These are phyloP conservation scores for Eulimnadia texana DNA, from an alignment of 1,140 invertebrate genomes.

Conservation along the genomic window DNA sequence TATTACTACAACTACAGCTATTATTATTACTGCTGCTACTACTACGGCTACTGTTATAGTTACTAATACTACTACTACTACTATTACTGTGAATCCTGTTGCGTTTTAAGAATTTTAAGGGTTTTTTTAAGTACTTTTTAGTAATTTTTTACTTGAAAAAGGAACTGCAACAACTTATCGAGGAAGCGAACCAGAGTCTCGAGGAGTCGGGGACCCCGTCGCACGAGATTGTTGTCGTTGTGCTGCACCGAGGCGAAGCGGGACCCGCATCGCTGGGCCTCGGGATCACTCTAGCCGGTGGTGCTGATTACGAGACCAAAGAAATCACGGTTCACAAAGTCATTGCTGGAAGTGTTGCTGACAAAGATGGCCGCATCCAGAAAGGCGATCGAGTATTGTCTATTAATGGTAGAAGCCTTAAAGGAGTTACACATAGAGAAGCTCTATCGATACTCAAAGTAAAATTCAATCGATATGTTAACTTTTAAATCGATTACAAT, in stretches of 20 bases:
- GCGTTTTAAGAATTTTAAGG: too few species aligned
- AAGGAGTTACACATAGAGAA: constrained; percentile 64
- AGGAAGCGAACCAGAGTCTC: constrained; percentile 42
- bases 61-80: too few species aligned
- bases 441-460: constrained; percentile 73
- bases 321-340: constrained; percentile 82
- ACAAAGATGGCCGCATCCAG: constrained; percentile 67
- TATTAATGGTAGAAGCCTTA: constrained; percentile 70
- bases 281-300: constrained; percentile 72
- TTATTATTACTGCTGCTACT: too few species aligned
- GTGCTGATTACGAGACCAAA: constrained; percentile 74
- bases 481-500: constrained; percentile 3
- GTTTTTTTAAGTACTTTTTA: too few species aligned
- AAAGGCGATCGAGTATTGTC: constrained; percentile 74
- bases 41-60: too few species aligned
- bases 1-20: too few species aligned
- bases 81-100: too few species aligned
- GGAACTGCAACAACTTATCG: constrained; percentile 44
- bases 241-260: constrained; percentile 38
- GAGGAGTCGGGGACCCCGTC: constrained; percentile 36
- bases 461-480: constrained; percentile 17
- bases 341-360: constrained; percentile 63
- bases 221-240: constrained; percentile 42
- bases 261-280: constrained; percentile 36
- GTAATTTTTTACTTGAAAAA: constrained; percentile 20